Conservation (phyloP, 2,113 vertebrate species). For the Myotis yumanensis region DNA sequence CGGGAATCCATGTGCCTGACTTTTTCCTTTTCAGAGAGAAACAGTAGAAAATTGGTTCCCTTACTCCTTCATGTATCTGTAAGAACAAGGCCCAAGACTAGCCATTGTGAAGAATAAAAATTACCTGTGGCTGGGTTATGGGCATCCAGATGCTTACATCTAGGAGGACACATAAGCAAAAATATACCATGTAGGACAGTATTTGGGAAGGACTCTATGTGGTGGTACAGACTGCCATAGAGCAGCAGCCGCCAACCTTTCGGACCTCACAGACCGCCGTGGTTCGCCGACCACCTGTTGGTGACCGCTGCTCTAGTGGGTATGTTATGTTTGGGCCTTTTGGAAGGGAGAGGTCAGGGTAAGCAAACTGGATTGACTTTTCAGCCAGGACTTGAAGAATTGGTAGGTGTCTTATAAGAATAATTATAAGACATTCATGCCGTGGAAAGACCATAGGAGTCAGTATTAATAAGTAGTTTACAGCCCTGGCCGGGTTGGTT, state of each 20-base stretch:
- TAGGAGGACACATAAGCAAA: not conserved
- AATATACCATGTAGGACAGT: not conserved
- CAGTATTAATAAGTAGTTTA: constrained; percentile 2
- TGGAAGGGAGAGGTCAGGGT: not conserved
- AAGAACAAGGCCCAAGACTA: not conserved
- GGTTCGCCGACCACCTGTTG: too few species aligned
- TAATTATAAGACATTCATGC: not conserved
- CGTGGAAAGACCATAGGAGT: not conserved
- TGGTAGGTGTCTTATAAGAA: not conserved
- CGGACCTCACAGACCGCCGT: too few species aligned
- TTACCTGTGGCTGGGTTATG: not conserved
- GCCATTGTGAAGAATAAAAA: not conserved
- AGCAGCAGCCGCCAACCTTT: not conserved
- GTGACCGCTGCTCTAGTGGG: too few species aligned
- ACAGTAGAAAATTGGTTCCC: not conserved
- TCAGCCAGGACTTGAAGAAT: not conserved
- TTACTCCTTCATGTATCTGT: not conserved
- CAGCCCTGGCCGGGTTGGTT: not conserved
- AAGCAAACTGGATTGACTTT: not conserved
- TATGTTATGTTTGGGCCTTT: not conserved
- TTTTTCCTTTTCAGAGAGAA: not conserved
- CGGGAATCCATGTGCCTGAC: not conserved
- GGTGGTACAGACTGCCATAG: not conserved
- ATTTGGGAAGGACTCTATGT: not conserved
- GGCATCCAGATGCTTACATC: not conserved